Conservation (phyloP, 2,113 vertebrate genomes). For the Daboia siamensis region DNA sequence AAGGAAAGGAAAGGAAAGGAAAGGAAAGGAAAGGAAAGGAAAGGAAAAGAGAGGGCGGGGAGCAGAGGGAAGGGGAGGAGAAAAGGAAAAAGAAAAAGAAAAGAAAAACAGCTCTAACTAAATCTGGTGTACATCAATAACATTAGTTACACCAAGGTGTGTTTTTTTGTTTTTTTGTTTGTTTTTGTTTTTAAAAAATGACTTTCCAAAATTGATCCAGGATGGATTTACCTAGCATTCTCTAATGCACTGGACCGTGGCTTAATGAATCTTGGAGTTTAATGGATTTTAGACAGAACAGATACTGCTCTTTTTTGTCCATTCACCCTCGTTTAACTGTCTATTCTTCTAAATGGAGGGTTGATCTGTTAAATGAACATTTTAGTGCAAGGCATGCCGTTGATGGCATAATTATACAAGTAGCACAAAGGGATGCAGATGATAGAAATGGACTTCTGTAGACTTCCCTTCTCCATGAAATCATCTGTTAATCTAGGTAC, state of each 20-base stretch:
- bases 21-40: background rate
- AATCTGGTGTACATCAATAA: background rate
- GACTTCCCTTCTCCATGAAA: background rate
- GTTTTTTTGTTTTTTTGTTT: background rate
- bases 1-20: background rate
- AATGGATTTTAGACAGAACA: background rate
- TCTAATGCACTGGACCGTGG: background rate
- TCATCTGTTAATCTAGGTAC: background rate
- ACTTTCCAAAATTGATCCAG: background rate
- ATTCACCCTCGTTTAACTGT: background rate
- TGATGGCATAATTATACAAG: background rate
- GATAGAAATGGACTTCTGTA: background rate
- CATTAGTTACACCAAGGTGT: background rate
- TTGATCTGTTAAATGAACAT: background rate
- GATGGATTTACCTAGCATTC: background rate
- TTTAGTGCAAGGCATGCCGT: background rate
- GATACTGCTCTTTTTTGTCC: background rate
- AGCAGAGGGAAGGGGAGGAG: background rate
- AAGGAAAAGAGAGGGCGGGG: too few species aligned
- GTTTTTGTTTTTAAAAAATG: background rate
- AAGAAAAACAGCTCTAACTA: background rate
- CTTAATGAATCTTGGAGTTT: background rate
- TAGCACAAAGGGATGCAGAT: background rate
- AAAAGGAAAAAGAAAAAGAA: background rate
- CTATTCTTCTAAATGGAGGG: background rate